These are phyloP conservation scores for Scomber colias DNA, from an alignment of 2,113 vertebrate genomes.

Conservation along the genomic window DNA sequence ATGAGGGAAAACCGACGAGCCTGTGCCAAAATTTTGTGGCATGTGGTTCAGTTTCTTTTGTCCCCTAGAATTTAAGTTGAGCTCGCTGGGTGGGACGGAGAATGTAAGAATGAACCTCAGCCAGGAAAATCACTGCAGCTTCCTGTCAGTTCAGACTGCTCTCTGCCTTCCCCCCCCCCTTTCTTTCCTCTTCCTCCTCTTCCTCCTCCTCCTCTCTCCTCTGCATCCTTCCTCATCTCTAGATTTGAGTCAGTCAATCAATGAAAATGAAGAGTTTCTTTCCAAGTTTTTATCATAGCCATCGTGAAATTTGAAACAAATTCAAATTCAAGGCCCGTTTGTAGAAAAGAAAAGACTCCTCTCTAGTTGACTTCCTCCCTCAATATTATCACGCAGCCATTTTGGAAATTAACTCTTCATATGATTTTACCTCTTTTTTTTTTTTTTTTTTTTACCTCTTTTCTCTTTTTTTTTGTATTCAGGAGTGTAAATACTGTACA, in stretches of 20 bases:
- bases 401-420: not conserved
- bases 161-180: not conserved
- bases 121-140: constrained; percentile 1
- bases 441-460: not conserved
- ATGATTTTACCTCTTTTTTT: not conserved
- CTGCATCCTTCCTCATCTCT: not conserved
- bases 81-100: not conserved
- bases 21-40: not conserved
- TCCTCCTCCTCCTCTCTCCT: not conserved
- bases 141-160: not conserved
- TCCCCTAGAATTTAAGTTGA: too few relatives aligned
- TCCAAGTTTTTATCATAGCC: not conserved
- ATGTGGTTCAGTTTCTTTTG: too few relatives aligned
- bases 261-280: not conserved
- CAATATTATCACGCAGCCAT: not conserved
- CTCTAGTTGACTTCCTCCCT: not conserved
- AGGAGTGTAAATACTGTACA: constrained; percentile 38
- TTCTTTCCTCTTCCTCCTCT: too few relatives aligned
- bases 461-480: not conserved
- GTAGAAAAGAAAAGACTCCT: not conserved
- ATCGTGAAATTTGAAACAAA: not conserved
- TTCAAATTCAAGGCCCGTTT: too few relatives aligned
- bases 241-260: not conserved
- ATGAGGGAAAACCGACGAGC: not conserved
- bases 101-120: not conserved